A percentile compares a stretch with the other conserved stretches of the same genome.
Evolutionary conservation across 2,888 invertebrate genomes (phyloP).

Genomic region (Heteromyza rotundicornis): DNA sequence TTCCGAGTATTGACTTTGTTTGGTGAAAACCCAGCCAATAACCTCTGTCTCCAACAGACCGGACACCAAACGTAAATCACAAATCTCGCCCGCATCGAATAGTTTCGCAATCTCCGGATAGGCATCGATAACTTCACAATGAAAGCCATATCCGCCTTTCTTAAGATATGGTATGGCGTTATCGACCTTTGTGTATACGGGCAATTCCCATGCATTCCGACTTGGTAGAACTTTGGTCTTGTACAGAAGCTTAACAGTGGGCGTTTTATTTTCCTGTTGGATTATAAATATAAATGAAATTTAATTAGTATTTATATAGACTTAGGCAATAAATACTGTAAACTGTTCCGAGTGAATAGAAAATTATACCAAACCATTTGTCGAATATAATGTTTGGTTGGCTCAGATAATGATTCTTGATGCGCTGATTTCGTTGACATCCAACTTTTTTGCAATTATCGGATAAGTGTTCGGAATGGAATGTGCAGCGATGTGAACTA

Average conservation of each 20-base stretch:
- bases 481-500: no score
- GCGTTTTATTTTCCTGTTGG: conserved; percentile 47
- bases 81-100: conserved; percentile 63
- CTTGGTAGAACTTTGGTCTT: conserved; percentile 43
- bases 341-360: no score
- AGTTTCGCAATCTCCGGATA: conserved; percentile 60
- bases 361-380: no score
- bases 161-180: conserved; percentile 62
- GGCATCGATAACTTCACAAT: conserved; percentile 62
- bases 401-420: no score
- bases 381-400: no score
- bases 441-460: no score
- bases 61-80: conserved; percentile 59
- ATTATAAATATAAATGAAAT: no score
- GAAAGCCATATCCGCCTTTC: conserved; percentile 63
- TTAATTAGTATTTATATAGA: no score
- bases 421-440: no score
- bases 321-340: no score
- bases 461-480: no score
- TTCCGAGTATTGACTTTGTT: conserved; percentile 61
- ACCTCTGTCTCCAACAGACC: conserved; percentile 52
- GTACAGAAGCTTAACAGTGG: conserved; percentile 42
- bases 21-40: conserved; percentile 59
- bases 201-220: conserved; percentile 42
- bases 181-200: conserved; percentile 46